Conservation (phyloP, 64 coral and sea anemone species). For the Orbicella faveolata region DNA sequence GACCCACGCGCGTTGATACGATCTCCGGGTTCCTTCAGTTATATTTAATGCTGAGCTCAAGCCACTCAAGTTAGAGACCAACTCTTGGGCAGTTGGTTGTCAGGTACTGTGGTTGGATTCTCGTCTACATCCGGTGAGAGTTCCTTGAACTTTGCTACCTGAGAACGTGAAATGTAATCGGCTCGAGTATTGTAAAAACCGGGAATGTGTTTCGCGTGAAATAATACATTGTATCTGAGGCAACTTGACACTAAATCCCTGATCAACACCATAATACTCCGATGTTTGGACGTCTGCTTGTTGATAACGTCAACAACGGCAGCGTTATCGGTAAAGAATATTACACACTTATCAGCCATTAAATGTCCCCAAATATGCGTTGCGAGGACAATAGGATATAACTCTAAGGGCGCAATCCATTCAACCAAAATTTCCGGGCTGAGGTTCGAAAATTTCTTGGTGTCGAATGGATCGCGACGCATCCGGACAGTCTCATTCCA, state of each 20-base stretch:
- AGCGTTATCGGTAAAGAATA: slow-evolving; percentile 28
- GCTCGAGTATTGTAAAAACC: neutral
- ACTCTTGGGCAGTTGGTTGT: neutral
- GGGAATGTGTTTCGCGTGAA: slow-evolving; percentile 8
- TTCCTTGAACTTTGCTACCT: neutral
- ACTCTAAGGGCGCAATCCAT: too few relatives aligned
- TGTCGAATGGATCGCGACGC: too few relatives aligned
- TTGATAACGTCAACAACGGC: slow-evolving; percentile 37
- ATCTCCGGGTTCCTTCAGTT: neutral
- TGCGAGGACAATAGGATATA: slow-evolving; percentile 41
- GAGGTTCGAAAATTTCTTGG: too few relatives aligned
- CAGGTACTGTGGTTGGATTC: too few relatives aligned
- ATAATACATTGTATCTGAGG: slow-evolving; percentile 25
- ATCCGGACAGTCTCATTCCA: too few relatives aligned
- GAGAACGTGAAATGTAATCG: neutral
- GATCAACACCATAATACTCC: slow-evolving; percentile 21
- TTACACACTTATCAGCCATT: slow-evolving; percentile 12
- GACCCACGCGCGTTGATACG: neutral
- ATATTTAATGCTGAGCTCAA: too few relatives aligned
- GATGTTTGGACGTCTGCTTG: slow-evolving; percentile 18
- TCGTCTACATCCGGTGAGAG: neutral
- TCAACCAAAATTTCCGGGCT: too few relatives aligned
- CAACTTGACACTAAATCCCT: neutral
- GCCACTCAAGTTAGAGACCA: neutral
- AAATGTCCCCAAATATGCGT: slow-evolving; percentile 25